Base-by-base conservation (phyloP, 2,888 invertebrate genomes). In the Nasonia oneida region DNA sequence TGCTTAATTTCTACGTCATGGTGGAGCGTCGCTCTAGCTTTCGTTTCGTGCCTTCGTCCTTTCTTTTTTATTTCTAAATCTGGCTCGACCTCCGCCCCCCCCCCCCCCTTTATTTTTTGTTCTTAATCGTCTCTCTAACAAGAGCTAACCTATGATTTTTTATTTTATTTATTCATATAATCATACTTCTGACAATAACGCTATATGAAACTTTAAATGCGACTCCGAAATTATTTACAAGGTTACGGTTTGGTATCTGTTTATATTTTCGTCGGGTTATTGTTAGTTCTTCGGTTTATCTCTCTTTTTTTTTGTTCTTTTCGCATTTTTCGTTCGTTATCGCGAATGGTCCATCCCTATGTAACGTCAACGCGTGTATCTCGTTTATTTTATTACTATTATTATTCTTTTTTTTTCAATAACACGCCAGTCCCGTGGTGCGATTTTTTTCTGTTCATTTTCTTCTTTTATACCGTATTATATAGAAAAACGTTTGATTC, bases 271-370 rank as follows among this genome's bases (percentile, higher is more conserved):
- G 18, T 47, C 47, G 39, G 73, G 39, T 76, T 73, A 77, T 78
- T 57, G 15, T 57, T 61, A 61, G n/a, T 75, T 64, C 15, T 67
- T 61, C 18, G n/a, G 10, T 74, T 73, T 47, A n/a, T 39, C 75
- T 29, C 15, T 42, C 18, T 37, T 64, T 53, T 33, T 33, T 76
- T 78, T 18, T 8, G 39, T 81, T 75, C 39, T 79, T 86, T 84
- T 88, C 85, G 86, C 14, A 86, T 85, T 88, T 87, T 84, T 86
- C 86, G 78, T 87, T 88, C 85, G 84, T 84, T 18, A 88, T 89
- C 85, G 88, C 88, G 88, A 77, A 88, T 89, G 87, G 82, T 86
- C 78, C 78, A 70, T 57, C 29, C 75, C 71, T 79, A n/a, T 4
- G 37, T n/a, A 81, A 81, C 50, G 23, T 74, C 39, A 42, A 67